These are phyloP conservation scores for Caerostris darwini DNA, from an alignment of 1,140 invertebrate genomes.

Conservation along the genomic window DNA sequence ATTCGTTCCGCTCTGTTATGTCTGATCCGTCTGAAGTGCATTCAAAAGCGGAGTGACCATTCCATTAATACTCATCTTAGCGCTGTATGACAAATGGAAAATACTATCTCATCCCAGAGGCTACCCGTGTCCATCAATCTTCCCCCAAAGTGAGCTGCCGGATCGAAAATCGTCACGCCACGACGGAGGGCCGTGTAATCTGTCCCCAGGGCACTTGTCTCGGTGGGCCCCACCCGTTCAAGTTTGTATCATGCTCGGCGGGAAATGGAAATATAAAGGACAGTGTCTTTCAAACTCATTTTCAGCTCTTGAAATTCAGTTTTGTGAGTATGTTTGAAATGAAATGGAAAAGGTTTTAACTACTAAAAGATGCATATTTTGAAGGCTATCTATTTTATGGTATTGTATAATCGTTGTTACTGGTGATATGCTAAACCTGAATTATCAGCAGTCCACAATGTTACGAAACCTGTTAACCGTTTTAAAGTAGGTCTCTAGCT, in stretches of 20 bases:
- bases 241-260: not conserved
- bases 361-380: too few relatives aligned
- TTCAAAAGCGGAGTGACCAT: slow-evolving; percentile 4
- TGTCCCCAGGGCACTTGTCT: not conserved
- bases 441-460: too few relatives aligned
- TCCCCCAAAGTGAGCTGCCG: not conserved
- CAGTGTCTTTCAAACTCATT: too few relatives aligned
- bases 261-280: too few relatives aligned
- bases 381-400: too few relatives aligned
- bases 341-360: too few relatives aligned
- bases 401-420: too few relatives aligned
- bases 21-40: not conserved
- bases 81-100: not conserved
- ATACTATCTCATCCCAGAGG: not conserved
- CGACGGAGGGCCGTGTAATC: not conserved
- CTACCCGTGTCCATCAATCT: slow-evolving; percentile 2
- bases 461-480: too few relatives aligned
- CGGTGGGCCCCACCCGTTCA: not conserved
- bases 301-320: too few relatives aligned
- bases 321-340: too few relatives aligned
- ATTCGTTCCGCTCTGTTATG: not conserved
- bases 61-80: not conserved
- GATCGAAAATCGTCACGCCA: slow-evolving; percentile 18
- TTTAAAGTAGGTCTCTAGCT: too few relatives aligned
- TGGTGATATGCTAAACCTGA: too few relatives aligned